Evolutionary conservation across 2,888 invertebrate species (phyloP), one percentile per base, ranked within the genome.

Genomic region (Cryptocephalus moraei): DNA sequence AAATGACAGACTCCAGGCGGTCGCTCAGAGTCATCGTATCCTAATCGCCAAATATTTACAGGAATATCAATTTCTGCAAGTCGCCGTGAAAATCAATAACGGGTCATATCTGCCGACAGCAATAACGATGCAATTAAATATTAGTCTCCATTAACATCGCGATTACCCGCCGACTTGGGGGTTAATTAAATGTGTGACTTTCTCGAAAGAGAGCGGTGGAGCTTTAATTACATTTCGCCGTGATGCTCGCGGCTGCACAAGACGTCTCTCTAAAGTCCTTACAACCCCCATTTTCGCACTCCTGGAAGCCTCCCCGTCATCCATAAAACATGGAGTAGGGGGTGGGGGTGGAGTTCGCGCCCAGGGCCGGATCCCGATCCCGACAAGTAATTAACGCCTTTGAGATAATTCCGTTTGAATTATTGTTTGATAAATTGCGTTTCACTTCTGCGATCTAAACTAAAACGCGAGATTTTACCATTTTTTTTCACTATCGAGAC

Each of bases 181-280:
- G 68, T 68, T 69, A 69, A 69, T 69, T 69, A 69, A 69, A 68
- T 68, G 66, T 68, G 68, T 62, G 68, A 68, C 68, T 69, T 63
- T 60, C 64, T 61, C 13, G 41, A 12, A 58, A 58, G 55, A 60
- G 59, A 57, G 59, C 55, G 63, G 62, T 57, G 58, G 57, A 47
- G 62, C 62, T 63, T 64, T 68, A 67, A 68, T 68, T 68, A 67
- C 65, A 65, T 67, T 65, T 64, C 58, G 59, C 59, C 56, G 55
- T 57, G 60, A 22, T 22, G 22, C 60, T 63, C 62, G 63, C 62
- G 63, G 63, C 62, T 63, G 62, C 62, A 62, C 63, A 62, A 64
- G 65, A 65, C 63, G 63, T 58, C 62, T 61, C 58, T 56, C 36
- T 36, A 36, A 41, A 50, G 48, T 52, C 58, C 47, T 58, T 50